Base-by-base conservation (phyloP, 2,113 vertebrate species). In the Mesocricetus auratus region DNA sequence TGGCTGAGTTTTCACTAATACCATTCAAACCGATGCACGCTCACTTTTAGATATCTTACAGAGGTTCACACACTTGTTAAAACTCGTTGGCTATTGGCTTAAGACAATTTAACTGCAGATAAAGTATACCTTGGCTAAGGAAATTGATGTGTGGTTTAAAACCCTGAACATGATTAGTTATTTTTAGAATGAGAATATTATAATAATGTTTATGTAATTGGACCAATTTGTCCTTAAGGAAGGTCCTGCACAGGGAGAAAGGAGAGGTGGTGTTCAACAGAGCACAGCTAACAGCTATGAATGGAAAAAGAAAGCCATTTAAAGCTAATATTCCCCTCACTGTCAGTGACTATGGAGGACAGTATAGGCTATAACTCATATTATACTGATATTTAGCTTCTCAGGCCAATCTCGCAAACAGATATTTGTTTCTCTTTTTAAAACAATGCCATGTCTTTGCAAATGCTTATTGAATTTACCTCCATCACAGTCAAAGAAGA, bases 261-360 rank as follows among this genome's bases (percentile, higher is more conserved):
- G 86, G 36, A 68, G 22, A 36, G n/a, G 33, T 19, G 47, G 15
- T 77, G 45, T 36, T 93, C 73, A 74, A 13, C 68, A 60, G 88
- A 94, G 60, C 22, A 13, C 64, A 95, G 74, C 50, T 78, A 71
- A 53, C 64, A 75, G n/a, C 26, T 90, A 3, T 47, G 86, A 94
- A 90, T 81, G 79, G 86, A 69, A 75, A 95, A 90, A 71, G 73
- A 87, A 95, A 88, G 29, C 62, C 74, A 22, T 64, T 93, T 42
- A 29, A 73, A 62, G 79, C 2, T 71, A 53, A 45, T 75, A 26
- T 39, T 58, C n/a, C 24, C 42, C 47, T 78, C 56, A 13, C 19
- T 82, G 21, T 86, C 45, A 29, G 93, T 95, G 77, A 82, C 97
- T 75, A 66, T 0, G 60, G 74, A 58, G 58, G 58, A 87, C 8